These are phyloP conservation scores for Adoxophyes honmai DNA, from an alignment of 1,140 invertebrate species.

Conservation along the genomic window DNA sequence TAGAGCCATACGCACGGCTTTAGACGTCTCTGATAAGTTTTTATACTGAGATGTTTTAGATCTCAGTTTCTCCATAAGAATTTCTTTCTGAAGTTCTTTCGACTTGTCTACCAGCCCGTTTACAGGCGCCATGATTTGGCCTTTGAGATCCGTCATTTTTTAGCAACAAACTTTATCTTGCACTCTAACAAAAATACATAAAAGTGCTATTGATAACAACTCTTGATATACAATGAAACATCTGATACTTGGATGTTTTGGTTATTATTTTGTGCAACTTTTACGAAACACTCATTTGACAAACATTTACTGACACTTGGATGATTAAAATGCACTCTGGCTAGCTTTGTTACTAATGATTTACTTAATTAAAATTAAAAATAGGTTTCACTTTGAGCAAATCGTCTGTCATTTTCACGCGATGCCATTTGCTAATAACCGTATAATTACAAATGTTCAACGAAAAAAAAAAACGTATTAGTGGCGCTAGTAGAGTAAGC, in stretches of 20 bases:
- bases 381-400: constrained; percentile 14
- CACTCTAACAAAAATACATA: constrained; percentile 49
- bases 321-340: not conserved
- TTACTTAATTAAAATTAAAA: constrained; percentile 13
- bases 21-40: constrained; percentile 89
- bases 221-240: constrained; percentile 29
- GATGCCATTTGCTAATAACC: constrained; percentile 52
- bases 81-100: constrained; percentile 87
- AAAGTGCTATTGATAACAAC: constrained; percentile 48
- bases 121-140: constrained; percentile 45
- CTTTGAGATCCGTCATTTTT: constrained; percentile 63
- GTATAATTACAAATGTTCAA: constrained; percentile 4
- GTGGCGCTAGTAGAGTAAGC: not conserved
- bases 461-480: not conserved
- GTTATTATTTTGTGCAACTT: constrained; percentile 16
- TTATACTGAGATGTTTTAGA: constrained; percentile 88
- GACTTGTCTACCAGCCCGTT: constrained; percentile 78
- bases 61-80: constrained; percentile 92
- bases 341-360: not conserved
- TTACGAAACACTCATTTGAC: constrained; percentile 11
- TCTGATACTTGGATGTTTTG: constrained; percentile 24
- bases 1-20: constrained; percentile 89
- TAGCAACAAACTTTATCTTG: constrained; percentile 32
- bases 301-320: not conserved
- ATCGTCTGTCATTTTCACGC: constrained; percentile 32